Evolutionary conservation across 2,113 vertebrate species (phyloP), one percentile per base, ranked within the genome.

Genomic region (Cervus canadensis): DNA sequence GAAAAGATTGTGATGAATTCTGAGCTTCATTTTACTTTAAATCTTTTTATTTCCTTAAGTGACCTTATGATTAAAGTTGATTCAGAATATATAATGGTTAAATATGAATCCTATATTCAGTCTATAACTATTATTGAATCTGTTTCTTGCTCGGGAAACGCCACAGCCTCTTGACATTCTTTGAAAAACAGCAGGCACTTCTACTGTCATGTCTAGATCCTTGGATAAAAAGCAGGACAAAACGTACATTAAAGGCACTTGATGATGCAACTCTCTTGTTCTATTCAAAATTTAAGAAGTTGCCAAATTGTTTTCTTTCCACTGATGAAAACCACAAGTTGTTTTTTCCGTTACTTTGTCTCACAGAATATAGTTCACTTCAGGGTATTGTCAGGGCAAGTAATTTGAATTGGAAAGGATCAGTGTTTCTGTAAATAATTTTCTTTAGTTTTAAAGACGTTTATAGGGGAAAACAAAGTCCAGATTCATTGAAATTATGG

Each of bases 251-350:
- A 98, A 96, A 96, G 71, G n/a, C 81, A 92, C 86, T 45, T 95
- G 82, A 91, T 95, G 67, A 91, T 94, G 52, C 71, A 96, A 82
- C n/a, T 94, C 79, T 98, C 84, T 92, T 97, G 81, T 97, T 91
- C 95, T 91, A 64, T n/a, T 96, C 91, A 92, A 85, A 97, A 62
- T 88, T 92, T 86, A 94, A 95, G 54, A 96, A 93, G 81, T 94
- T 97, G 96, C 95, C 96, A 98, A 94, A 79, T 87, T 96, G 28
- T 94, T 97, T 97, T 87, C 25, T 95, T 98, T 94, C 81, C 87
- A 84, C 54, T 94, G 56, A 96, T 96, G 81, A 91, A 98, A 98
- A 95, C 60, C 30, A 33, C 54, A 96, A 93, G 36, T 92, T 92
- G 74, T 28, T 96, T 95, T 96, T 97, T 91, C 40, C 36, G 50